Percentiles rank a stretch among this genome's conserved stretches.
Evolutionary conservation across 2,797 vertebrate species (phyloP).

Genomic region (Luscinia megarhynchos): DNA sequence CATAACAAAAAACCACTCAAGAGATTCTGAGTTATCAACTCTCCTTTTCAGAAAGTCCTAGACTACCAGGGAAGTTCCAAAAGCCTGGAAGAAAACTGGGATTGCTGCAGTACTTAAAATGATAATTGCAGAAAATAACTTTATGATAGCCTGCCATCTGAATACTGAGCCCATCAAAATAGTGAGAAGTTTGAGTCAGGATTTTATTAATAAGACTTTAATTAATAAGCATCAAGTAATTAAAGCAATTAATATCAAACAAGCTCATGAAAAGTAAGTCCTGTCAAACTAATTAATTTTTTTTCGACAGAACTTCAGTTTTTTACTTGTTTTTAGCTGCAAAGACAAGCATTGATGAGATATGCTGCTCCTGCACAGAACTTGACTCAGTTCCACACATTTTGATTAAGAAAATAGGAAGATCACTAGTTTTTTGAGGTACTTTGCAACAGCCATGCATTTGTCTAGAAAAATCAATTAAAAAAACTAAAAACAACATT

Average conservation of each 20-base stretch:
- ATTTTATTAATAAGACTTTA: slow-evolving; percentile 57
- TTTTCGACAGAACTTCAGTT: slow-evolving; percentile 33
- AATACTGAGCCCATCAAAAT: slow-evolving; percentile 36
- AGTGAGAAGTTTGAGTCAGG: slow-evolving; percentile 37
- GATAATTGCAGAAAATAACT: slow-evolving; percentile 41
- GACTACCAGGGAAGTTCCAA: background rate
- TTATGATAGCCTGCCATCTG: slow-evolving; percentile 39
- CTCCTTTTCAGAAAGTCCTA: background rate
- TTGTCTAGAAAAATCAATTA: background rate
- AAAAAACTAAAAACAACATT: background rate
- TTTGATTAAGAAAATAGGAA: background rate
- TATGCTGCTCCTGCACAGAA: background rate
- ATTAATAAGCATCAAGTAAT: slow-evolving; percentile 63
- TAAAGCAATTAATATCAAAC: slow-evolving; percentile 68
- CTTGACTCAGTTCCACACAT: background rate
- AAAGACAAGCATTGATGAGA: slow-evolving; percentile 30
- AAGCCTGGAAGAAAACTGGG: background rate
- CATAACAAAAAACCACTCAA: background rate
- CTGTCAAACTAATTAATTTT: slow-evolving; percentile 56
- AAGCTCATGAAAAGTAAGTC: slow-evolving; percentile 50
- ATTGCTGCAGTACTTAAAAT: background rate
- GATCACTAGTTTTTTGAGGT: background rate
- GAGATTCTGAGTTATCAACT: background rate
- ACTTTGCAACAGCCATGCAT: background rate
- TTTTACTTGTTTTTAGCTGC: slow-evolving; percentile 35